Percentiles rank a stretch among this genome's conserved stretches.
Conservation (phyloP, 2,113 vertebrate genomes). For the Cyphomyrus discorhynchus region DNA sequence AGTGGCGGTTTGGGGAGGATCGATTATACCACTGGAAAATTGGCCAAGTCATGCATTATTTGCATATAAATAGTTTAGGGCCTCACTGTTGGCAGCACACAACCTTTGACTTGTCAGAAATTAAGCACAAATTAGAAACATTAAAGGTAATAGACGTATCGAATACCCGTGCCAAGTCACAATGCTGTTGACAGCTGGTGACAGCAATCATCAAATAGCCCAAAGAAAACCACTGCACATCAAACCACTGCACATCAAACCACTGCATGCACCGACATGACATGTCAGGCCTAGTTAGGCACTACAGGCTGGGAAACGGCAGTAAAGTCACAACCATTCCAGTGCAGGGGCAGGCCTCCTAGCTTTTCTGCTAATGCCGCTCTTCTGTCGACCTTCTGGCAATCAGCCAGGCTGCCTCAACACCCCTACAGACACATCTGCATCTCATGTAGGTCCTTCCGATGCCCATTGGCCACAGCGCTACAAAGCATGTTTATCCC, state of each 20-base stretch:
- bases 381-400: neutral
- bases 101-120: neutral
- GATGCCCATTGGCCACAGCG: neutral
- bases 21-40: neutral
- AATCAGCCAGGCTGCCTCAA: neutral
- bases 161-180: neutral
- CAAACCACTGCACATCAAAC: no score
- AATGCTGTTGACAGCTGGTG: neutral
- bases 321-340: neutral
- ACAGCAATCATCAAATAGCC: neutral
- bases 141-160: neutral
- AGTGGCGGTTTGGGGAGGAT: neutral
- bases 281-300: neutral
- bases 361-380: neutral
- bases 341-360: neutral
- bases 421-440: neutral
- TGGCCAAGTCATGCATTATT: neutral
- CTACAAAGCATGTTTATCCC: neutral
- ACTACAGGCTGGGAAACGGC: neutral
- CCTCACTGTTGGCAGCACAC: neutral
- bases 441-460: neutral
- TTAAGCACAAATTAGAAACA: slow-evolving; percentile 11
- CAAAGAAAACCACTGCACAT: neutral
- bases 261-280: neutral
- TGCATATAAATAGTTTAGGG: neutral